Conservation (phyloP, 2,113 vertebrate genomes). For the Aythya baeri region DNA sequence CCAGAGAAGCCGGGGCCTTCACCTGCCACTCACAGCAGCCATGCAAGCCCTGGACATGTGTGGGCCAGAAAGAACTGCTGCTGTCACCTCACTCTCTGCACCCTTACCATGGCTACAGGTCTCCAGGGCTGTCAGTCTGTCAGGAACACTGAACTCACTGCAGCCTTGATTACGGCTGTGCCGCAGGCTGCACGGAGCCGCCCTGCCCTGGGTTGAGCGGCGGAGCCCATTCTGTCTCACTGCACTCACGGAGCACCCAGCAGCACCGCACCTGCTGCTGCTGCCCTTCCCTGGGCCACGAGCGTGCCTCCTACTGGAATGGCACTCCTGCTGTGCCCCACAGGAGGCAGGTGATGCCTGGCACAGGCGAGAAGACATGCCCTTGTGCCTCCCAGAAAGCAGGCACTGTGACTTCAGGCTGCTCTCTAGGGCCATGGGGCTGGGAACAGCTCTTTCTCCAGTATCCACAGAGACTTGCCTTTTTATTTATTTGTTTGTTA, state of each 20-base stretch:
- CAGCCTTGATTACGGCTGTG: background rate
- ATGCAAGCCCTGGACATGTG: background rate
- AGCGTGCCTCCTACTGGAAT: background rate
- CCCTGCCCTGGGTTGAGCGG: background rate
- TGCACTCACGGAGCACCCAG: background rate
- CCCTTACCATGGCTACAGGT: background rate
- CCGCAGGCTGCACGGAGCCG: background rate
- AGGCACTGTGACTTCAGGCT: background rate
- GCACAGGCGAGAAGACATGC: fast-evolving
- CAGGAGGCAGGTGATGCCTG: background rate
- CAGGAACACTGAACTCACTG: background rate
- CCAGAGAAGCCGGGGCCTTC: background rate
- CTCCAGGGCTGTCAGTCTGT: background rate
- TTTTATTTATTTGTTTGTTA: background rate
- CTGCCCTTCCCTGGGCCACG: background rate
- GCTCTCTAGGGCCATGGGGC: fast-evolving
- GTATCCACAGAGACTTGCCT: background rate
- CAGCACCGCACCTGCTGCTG: background rate
- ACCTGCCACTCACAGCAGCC: background rate
- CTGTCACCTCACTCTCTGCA: background rate
- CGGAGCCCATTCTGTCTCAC: background rate
- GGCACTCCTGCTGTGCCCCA: fast-evolving
- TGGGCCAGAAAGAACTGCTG: background rate
- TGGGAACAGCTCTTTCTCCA: background rate
- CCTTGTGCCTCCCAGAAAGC: background rate